Conservation (phyloP, 2,888 invertebrate species). For the Heliconius aoede region DNA sequence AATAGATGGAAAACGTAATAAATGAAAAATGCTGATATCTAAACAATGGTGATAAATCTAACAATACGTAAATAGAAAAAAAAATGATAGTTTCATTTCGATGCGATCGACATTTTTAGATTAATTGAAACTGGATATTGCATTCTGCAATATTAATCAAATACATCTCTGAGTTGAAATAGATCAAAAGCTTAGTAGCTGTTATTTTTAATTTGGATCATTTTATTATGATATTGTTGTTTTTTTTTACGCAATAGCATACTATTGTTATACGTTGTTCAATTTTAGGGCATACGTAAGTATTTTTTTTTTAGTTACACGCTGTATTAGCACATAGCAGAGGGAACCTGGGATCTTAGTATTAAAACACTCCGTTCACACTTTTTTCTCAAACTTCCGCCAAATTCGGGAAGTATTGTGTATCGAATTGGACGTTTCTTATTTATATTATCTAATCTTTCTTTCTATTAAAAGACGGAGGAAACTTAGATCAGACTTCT, state of each 20-base stretch:
- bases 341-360: too few species aligned
- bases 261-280: not conserved
- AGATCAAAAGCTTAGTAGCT: not conserved
- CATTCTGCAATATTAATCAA: constrained; percentile 4
- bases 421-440: too few species aligned
- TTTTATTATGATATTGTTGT: not conserved
- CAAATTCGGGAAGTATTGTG: too few species aligned
- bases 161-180: constrained; percentile 9
- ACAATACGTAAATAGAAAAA: not conserved
- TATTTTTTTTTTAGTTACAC: too few species aligned
- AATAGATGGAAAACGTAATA: not conserved
- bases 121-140: constrained; percentile 16
- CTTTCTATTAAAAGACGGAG: too few species aligned
- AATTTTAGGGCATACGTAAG: not conserved
- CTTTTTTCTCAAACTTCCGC: too few species aligned
- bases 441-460: too few species aligned
- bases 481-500: too few species aligned
- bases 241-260: not conserved
- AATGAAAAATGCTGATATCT: not conserved
- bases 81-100: not conserved
- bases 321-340: too few species aligned
- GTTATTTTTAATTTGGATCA: constrained; percentile 2
- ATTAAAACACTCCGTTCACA: too few species aligned
- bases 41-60: not conserved
- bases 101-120: not conserved